Base-by-base conservation (phyloP, 2,113 vertebrate genomes). In the Hucho hucho region DNA sequence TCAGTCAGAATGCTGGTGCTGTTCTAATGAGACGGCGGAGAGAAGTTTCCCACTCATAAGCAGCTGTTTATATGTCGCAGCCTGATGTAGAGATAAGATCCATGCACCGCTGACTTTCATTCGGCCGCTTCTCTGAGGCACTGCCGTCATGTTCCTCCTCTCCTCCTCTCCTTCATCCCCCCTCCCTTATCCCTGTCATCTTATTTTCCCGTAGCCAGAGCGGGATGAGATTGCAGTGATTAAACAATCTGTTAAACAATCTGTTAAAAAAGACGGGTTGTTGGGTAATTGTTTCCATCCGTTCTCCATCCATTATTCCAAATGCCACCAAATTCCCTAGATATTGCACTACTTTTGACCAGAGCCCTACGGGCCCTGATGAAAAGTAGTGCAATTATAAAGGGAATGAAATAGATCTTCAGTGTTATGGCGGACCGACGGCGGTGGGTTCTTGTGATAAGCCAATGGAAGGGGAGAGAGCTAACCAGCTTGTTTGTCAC, bases 221-320 rank as follows among this genome's bases (percentile, higher is more conserved):
- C 43, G 37, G 20, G 68, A 47, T 59, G 61, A 79, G 68, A 74
- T 59, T 71, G 49, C 66, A 77, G 78, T 75, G 80, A n/a, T n/a
- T n/a, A n/a, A n/a, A n/a, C n/a, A n/a, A n/a, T n/a, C n/a, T n/a
- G n/a, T n/a, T n/a, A n/a, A n/a, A n/a, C n/a, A n/a, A n/a, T n/a
- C n/a, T n/a, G n/a, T n/a, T n/a, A n/a, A n/a, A n/a, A 88, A 64
- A 80, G 84, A 87, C 79, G 84, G 80, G 75, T 84, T 86, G 79
- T 79, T 43, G 37, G 37, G 37, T 12, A 43, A 43, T 43, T 77
- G 80, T 72, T 78, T 84, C 61, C 70, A 69, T 83, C 84, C 69
- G 75, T 75, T 86, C 66, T 18, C 72, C 69, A 73, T 79, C 76
- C 73, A 79, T 85, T 78, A 82, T 86, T 18, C 49, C 49, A 53